Evolutionary conservation across 2,113 vertebrate genomes (phyloP).

Genomic region (Chrysemys picta): DNA sequence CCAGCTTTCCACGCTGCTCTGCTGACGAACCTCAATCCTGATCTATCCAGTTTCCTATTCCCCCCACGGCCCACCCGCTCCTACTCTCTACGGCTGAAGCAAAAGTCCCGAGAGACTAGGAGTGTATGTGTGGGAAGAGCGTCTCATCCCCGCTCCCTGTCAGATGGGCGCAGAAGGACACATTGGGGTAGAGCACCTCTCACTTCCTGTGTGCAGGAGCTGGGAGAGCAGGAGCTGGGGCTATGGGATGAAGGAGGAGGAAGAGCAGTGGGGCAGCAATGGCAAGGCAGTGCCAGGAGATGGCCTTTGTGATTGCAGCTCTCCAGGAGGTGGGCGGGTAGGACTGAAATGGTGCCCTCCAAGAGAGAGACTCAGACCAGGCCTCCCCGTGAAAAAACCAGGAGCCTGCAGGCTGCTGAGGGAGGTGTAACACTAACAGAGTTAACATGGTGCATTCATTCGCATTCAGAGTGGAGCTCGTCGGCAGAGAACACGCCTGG

Average conservation of each 20-base stretch:
- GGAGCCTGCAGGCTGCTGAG: too few species aligned
- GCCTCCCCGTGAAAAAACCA: neutral
- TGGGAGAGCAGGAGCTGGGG: neutral
- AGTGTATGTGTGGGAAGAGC: neutral
- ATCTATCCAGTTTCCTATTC: neutral
- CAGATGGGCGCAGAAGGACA: neutral
- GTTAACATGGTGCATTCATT: fast-evolving
- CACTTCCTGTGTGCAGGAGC: too few species aligned
- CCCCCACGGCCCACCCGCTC: neutral
- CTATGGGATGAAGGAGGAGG: neutral
- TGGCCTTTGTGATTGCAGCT: neutral
- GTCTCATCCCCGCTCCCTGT: neutral
- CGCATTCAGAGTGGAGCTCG: fast-evolving
- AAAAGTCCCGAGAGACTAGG: neutral
- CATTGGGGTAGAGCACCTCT: neutral
- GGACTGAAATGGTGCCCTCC: neutral
- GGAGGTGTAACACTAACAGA: too few species aligned
- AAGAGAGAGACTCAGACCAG: neutral
- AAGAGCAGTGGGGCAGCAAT: neutral
- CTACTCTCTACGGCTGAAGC: neutral
- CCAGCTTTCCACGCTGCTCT: neutral
- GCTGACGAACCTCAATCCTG: neutral
- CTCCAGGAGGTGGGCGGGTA: neutral
- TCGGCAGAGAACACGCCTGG: neutral
- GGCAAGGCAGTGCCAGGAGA: neutral